Base-by-base conservation (phyloP, 1,140 invertebrate species). In the Drosophila nebulosa region DNA sequence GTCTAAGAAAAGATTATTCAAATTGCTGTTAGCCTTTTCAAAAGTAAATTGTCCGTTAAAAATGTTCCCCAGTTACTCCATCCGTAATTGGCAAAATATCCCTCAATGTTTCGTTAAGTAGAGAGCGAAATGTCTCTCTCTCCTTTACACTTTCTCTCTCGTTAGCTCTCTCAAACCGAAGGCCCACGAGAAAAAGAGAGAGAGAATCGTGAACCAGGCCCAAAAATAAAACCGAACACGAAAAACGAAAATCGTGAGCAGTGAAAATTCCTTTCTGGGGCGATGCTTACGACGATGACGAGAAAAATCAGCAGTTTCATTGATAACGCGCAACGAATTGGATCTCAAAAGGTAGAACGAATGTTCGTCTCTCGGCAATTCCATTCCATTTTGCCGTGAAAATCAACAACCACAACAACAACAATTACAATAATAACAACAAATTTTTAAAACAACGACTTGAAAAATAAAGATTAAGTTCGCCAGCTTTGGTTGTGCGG, bases 221-320 rank as follows among this genome's bases (percentile, higher is more conserved):
- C 60, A 69, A 58, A 69, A 65, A 67, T n/a, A n/a, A n/a, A n/a
- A n/a, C n/a, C n/a, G n/a, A n/a, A n/a, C n/a, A 7, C 2, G 10
- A 30, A 30, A 30, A 32, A 10, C 14, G 12, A 61, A 35, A 52
- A 18, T 64, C 50, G 76, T 32, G 52, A 22, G 39, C 22, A 65
- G 24, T n/a, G 22, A 52, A 59, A 73, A 53, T 24, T 62, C 50
- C 69, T 74, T 85, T 80, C 36, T 85, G 66, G 69, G 74, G 69
- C 81, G 80, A 85, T 85, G 80, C 80, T 85, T 72, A 81, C 74
- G 60, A 86, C 69, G 81, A 85, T 74, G 81, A 74, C 81, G 80
- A 85, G 80, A 85, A 85, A 85, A 85, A 85, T 84, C 72, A 83
- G 79, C 79, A 84, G 80, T 84, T 85, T 73, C 80, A 85, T 85